phyloP scores from a whole-genome alignment of 2,888 invertebrate genomes.

The Caenorhabditis afra region DNA sequence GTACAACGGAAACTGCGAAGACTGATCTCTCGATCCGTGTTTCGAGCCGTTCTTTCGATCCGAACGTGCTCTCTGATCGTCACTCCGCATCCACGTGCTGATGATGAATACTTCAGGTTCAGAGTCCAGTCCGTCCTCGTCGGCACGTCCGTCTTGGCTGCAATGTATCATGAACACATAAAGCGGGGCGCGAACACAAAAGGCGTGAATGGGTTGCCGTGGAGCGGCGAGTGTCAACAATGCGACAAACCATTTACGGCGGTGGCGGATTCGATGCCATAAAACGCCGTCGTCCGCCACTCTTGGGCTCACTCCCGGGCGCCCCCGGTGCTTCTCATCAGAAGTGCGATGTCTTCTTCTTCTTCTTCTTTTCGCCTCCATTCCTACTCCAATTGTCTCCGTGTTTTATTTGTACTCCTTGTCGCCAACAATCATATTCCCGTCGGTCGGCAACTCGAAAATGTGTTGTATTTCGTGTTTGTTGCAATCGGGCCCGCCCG shows the following conservation, averaged over 20 bases:
- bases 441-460: slow-evolving; percentile 38
- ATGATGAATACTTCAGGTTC: slow-evolving; percentile 40
- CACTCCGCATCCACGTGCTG: slow-evolving; percentile 17
- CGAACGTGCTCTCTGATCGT: slow-evolving; percentile 20
- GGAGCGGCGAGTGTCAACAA: slow-evolving; percentile 45
- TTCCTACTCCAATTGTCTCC: slow-evolving; percentile 10
- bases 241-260: slow-evolving; percentile 51
- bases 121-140: slow-evolving; percentile 41
- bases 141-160: slow-evolving; percentile 46
- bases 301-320: slow-evolving; percentile 18
- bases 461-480: slow-evolving; percentile 56
- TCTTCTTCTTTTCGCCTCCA: too few species aligned
- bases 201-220: slow-evolving; percentile 42
- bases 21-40: too few species aligned
- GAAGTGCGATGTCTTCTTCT: too few species aligned
- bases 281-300: slow-evolving; percentile 24
- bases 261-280: slow-evolving; percentile 49
- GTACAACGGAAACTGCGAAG: too few species aligned
- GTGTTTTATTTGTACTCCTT: slow-evolving; percentile 16
- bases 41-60: background rate
- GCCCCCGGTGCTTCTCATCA: too few species aligned
- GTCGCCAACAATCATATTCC: slow-evolving; percentile 14
- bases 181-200: slow-evolving; percentile 51
- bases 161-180: slow-evolving; percentile 53
- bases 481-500: slow-evolving; percentile 34